Conservation (phyloP, 2,888 invertebrate species). For the Machimus atricapillus region DNA sequence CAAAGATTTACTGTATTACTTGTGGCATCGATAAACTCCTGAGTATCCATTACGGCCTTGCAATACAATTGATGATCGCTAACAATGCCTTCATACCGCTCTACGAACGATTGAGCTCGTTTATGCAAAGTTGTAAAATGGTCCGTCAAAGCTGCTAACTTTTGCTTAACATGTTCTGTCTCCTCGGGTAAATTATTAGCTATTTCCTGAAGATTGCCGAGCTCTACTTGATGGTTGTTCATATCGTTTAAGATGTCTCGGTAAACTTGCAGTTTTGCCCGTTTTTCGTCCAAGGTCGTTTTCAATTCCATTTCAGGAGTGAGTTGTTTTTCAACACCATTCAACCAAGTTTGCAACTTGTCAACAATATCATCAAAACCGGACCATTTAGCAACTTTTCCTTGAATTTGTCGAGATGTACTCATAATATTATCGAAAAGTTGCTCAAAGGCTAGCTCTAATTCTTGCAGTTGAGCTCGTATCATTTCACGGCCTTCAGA, state of each 20-base stretch:
- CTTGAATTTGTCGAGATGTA: conserved; percentile 81
- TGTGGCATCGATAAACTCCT: conserved; percentile 87
- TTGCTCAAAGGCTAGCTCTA: conserved; percentile 82
- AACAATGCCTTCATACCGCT: conserved; percentile 86
- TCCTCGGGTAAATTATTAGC: conserved; percentile 81
- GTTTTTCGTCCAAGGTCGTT: conserved; percentile 89
- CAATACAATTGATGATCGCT: conserved; percentile 88
- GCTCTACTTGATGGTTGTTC: conserved; percentile 82
- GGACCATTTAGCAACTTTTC: conserved; percentile 85
- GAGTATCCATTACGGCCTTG: conserved; percentile 83
- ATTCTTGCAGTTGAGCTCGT: conserved; percentile 80
- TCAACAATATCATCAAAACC: conserved; percentile 88
- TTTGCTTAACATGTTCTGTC: conserved; percentile 75
- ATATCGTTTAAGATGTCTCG: conserved; percentile 83
- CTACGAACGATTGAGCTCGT: conserved; percentile 78
- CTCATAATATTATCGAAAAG: conserved; percentile 81
- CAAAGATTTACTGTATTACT: conserved; percentile 81
- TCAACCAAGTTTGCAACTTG: conserved; percentile 80
- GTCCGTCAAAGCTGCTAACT: conserved; percentile 72
- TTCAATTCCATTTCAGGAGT: conserved; percentile 81
- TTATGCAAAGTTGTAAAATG: conserved; percentile 76
- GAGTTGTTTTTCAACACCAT: conserved; percentile 75
- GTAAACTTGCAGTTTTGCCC: conserved; percentile 84
- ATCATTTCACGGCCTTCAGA: conserved; percentile 86
- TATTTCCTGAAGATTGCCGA: conserved; percentile 81